Evolutionary conservation across 2,113 vertebrate genomes (phyloP).

Genomic region (Puffinus mauretanicus): DNA sequence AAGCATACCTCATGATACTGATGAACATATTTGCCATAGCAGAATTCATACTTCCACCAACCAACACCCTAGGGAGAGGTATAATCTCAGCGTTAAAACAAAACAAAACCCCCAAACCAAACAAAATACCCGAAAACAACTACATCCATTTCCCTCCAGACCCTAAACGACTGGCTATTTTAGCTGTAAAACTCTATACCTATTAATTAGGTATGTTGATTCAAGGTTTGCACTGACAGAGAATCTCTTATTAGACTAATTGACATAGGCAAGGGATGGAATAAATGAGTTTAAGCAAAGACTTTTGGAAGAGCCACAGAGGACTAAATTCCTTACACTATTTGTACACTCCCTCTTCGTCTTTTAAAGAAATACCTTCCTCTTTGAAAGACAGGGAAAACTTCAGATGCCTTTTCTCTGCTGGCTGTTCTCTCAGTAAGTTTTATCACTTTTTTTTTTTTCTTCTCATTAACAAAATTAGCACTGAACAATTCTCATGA

Average conservation of each 20-base stretch:
- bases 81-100: background rate
- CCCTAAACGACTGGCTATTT: background rate
- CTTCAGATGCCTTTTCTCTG: background rate
- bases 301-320: background rate
- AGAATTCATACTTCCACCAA: slow-evolving; percentile 99
- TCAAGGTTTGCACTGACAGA: background rate
- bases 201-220: fast-evolving
- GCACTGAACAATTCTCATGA: background rate
- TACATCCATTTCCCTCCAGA: background rate
- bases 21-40: slow-evolving; percentile 94
- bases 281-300: background rate
- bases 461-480: background rate
- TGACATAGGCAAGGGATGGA: background rate
- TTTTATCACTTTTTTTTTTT: background rate
- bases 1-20: slow-evolving; percentile 94
- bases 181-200: background rate
- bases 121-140: background rate
- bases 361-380: background rate
- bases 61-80: slow-evolving; percentile 86
- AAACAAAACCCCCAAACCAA: background rate
- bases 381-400: background rate
- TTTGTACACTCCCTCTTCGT: background rate
- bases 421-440: background rate
- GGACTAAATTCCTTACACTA: background rate
- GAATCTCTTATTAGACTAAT: background rate